Evolutionary conservation across 2,113 vertebrate species (phyloP), one percentile per base, ranked within the genome.

Genomic region (Prinia subflava): DNA sequence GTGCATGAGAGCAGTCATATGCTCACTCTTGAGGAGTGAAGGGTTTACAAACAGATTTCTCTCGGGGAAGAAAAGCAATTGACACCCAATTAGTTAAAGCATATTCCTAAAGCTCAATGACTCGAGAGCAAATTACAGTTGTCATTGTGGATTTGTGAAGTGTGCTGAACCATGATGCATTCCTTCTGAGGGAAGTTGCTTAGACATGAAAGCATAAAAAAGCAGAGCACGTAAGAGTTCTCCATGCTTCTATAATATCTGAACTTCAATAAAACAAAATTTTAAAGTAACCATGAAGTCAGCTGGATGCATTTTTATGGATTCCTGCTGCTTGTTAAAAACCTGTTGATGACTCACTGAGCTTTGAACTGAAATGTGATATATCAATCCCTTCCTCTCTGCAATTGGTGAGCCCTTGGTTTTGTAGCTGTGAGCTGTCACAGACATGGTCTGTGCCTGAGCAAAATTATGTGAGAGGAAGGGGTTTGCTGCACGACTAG

Each of bases 41-140:
- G 81, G 83, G 91, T 96, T 96, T 94, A 89, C 81, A 94, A 94
- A 95, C 92, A 95, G 84, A 92, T 91, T 96, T 96, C 92, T 96
- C 90, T 91, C 30, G 41, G 89, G 89, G 76, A 96, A 95, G 89
- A 94, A 96, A 96, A 96, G 94, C 90, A 95, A 96, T 97, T 96
- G 95, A 96, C 93, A 94, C 89, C 92, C 89, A 97, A 95, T 97
- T 96, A 97, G 92, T 91, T 96, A 83, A 87, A 94, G 92, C 92
- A 78, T 93, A 96, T 91, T 89, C 90, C 89, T 94, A 92, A 86
- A 92, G 79, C 94, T 96, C 93, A 92, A 73, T 89, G 96, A 89
- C 96, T 95, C 78, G 73, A 86, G 80, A 96, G 84, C 95, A 96
- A 97, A 97, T 96, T 95, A 83, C 63, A 84, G 95, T 92, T 95